phyloP scores from a whole-genome alignment of 2,888 invertebrate genomes.

The Troilus luridus region DNA sequence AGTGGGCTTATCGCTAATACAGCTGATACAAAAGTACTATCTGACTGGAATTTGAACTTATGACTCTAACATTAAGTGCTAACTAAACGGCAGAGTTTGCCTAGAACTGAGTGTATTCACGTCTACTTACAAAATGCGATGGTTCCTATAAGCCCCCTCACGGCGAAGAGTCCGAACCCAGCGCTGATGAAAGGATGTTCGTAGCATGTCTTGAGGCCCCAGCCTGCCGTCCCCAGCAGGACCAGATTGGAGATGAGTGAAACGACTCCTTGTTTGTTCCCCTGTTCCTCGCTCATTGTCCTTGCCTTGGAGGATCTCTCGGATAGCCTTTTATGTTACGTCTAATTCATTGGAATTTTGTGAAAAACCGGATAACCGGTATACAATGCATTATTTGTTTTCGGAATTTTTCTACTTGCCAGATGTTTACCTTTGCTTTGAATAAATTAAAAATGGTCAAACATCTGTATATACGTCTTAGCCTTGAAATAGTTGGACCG shows the following conservation, averaged over 20 bases:
- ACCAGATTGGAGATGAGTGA: not conserved
- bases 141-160: not conserved
- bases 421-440: not conserved
- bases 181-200: slow-evolving; percentile 26
- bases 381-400: not conserved
- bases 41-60: not conserved
- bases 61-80: not conserved
- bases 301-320: slow-evolving; percentile 12
- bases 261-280: not conserved
- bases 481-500: not conserved
- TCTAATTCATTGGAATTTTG: slow-evolving; percentile 29
- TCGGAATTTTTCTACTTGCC: not conserved
- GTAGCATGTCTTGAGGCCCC: not conserved
- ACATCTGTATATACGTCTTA: slow-evolving; percentile 13
- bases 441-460: not conserved
- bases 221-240: not conserved
- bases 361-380: slow-evolving; percentile 29
- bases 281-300: slow-evolving; percentile 14
- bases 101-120: not conserved
- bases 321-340: not conserved
- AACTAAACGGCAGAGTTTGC: slow-evolving; percentile 2
- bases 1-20: not conserved
- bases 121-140: slow-evolving; percentile 17
- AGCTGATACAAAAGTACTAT: not conserved
- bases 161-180: slow-evolving; percentile 2